Percentiles rank a stretch among this genome's conserved stretches.
These are phyloP conservation scores for Amblyopsis rosae DNA, from an alignment of 2,113 vertebrate genomes.

Conservation along the genomic window DNA sequence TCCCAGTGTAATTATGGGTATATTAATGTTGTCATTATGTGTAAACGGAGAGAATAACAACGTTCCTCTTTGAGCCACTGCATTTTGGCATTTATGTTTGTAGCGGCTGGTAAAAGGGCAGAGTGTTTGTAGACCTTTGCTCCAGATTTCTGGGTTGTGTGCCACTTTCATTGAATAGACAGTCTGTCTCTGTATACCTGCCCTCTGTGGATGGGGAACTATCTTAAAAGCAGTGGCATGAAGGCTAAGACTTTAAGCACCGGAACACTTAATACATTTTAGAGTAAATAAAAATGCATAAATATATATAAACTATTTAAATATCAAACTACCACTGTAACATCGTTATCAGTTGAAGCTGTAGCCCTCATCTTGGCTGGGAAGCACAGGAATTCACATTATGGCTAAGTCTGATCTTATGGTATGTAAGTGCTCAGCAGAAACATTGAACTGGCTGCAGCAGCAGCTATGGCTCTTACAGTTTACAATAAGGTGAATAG, in stretches of 20 bases:
- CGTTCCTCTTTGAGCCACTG: constrained; percentile 34
- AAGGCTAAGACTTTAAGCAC: neutral
- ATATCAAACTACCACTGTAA: too few relatives aligned
- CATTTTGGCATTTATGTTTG: constrained; percentile 13
- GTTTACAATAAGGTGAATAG: neutral
- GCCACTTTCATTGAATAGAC: constrained; percentile 45
- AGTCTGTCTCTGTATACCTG: constrained; percentile 35
- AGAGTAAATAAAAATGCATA: too few relatives aligned
- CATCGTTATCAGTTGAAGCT: too few relatives aligned
- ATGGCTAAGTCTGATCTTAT: constrained; percentile 15
- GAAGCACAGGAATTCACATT: neutral
- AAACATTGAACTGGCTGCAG: constrained; percentile 18
- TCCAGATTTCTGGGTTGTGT: constrained; percentile 38
- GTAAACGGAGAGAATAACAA: constrained; percentile 24
- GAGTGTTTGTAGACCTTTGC: constrained; percentile 62
- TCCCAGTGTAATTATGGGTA: neutral
- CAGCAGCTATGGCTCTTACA: constrained; percentile 5
- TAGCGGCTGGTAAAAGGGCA: constrained; percentile 28
- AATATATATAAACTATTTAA: too few relatives aligned
- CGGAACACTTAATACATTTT: too few relatives aligned
- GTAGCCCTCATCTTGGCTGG: too few relatives aligned
- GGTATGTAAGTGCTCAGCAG: constrained; percentile 28
- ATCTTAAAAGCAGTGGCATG: neutral
- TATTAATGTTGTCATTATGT: neutral
- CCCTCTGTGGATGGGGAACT: neutral